Evolutionary conservation across 37 sponge, comb jelly and placozoan species (phyloP).

Genomic region (Beroe forskalii): DNA sequence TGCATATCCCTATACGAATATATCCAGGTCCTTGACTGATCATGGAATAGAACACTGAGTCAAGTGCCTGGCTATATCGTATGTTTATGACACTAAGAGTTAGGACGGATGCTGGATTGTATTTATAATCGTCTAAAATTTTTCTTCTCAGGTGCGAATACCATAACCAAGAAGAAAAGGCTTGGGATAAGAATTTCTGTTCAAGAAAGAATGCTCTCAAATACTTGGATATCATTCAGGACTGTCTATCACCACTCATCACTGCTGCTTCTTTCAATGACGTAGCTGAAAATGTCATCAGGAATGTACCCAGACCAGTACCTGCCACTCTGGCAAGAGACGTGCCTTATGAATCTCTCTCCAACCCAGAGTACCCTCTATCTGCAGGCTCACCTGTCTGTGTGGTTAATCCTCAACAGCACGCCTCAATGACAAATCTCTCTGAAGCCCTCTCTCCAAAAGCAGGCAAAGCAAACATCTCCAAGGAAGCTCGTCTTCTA

Average conservation of each 20-base stretch:
- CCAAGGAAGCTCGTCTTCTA: neutral
- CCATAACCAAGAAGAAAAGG: constrained; percentile 4
- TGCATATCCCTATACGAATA: too few relatives aligned
- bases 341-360: neutral
- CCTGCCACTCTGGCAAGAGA: too few relatives aligned
- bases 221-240: neutral
- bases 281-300: neutral
- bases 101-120: too few relatives aligned
- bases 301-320: neutral
- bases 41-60: too few relatives aligned
- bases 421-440: neutral
- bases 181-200: neutral
- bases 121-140: too few relatives aligned
- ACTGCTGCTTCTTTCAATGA: neutral
- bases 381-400: neutral
- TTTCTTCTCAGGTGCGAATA: constrained; percentile 33
- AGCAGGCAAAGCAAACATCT: neutral
- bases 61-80: too few relatives aligned
- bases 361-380: neutral
- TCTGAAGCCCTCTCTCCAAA: too few relatives aligned
- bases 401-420: neutral
- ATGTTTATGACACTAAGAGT: too few relatives aligned
- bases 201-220: constrained; percentile 36
- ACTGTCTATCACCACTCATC: neutral
- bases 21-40: too few relatives aligned